These are phyloP conservation scores for Centropus bengalensis DNA, from an alignment of 2,113 vertebrate genomes.

Conservation along the genomic window DNA sequence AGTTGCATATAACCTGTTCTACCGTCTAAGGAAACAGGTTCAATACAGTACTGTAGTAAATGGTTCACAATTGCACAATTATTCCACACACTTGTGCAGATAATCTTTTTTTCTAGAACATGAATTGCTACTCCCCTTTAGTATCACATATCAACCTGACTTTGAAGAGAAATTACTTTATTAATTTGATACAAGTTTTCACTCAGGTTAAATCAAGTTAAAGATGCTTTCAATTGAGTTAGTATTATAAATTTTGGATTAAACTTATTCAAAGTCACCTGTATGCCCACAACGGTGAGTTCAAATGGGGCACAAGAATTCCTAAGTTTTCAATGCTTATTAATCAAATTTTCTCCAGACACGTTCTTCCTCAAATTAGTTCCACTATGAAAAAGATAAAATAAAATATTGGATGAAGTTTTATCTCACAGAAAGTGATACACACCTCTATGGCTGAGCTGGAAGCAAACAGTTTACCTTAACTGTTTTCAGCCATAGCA, in stretches of 20 bases:
- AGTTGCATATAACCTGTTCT: background rate
- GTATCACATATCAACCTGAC: background rate
- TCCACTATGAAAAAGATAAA: background rate
- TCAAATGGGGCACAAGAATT: background rate
- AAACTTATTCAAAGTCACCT: background rate
- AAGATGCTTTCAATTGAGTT: background rate
- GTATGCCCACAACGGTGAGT: background rate
- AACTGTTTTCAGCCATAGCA: background rate
- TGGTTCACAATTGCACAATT: background rate
- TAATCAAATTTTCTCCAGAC: background rate
- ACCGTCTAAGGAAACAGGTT: background rate
- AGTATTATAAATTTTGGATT: background rate
- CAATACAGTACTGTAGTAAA: background rate
- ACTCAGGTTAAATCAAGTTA: background rate
- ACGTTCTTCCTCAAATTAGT: background rate
- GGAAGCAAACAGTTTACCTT: background rate
- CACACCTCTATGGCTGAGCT: background rate
- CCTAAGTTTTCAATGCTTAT: background rate
- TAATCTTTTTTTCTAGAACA: background rate
- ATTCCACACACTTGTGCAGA: background rate
- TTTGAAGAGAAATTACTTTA: no score
- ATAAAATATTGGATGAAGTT: background rate
- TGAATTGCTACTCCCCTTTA: background rate
- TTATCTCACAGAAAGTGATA: background rate
- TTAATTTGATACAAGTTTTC: background rate